Percentiles rank a stretch among this genome's conserved stretches.
Conservation (phyloP, 2,888 invertebrate species). For the Pecten maximus region DNA sequence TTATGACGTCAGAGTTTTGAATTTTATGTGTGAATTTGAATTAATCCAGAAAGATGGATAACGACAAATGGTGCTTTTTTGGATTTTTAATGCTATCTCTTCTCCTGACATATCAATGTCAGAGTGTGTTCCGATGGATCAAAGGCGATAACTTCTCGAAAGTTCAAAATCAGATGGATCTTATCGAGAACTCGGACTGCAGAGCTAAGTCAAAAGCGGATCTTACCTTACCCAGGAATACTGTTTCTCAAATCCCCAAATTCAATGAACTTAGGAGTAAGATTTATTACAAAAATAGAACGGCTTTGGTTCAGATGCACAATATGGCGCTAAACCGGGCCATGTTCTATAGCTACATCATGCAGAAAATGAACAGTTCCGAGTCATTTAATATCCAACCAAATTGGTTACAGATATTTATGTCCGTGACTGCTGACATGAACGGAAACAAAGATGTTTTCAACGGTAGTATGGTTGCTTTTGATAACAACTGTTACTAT, state of each 20-base stretch:
- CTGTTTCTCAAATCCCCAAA: slow-evolving; percentile 89
- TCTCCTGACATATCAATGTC: background rate
- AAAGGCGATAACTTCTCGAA: slow-evolving; percentile 39
- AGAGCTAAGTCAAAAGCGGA: slow-evolving; percentile 92
- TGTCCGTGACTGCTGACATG: slow-evolving; percentile 96
- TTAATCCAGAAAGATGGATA: background rate
- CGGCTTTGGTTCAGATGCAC: slow-evolving; percentile 95
- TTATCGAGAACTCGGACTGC: slow-evolving; percentile 88
- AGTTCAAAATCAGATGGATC: slow-evolving; percentile 38
- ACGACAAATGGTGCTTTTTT: background rate
- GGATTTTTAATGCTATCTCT: background rate
- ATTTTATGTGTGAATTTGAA: background rate
- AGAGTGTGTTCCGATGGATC: slow-evolving; percentile 50
- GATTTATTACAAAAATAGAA: slow-evolving; percentile 92
- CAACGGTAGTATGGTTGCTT: slow-evolving; percentile 92
- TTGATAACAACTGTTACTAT: slow-evolving; percentile 95
- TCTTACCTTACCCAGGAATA: slow-evolving; percentile 91
- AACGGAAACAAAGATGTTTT: slow-evolving; percentile 94
- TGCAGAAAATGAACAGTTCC: slow-evolving; percentile 70
- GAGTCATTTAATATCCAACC: slow-evolving; percentile 91
- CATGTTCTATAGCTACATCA: slow-evolving; percentile 86
- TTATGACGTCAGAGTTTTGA: background rate
- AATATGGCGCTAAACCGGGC: slow-evolving; percentile 97
- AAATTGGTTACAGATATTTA: slow-evolving; percentile 98
- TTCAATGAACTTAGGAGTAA: slow-evolving; percentile 84